phyloP scores from a whole-genome alignment of 2,888 invertebrate species.

The Cylloceria caligata region DNA sequence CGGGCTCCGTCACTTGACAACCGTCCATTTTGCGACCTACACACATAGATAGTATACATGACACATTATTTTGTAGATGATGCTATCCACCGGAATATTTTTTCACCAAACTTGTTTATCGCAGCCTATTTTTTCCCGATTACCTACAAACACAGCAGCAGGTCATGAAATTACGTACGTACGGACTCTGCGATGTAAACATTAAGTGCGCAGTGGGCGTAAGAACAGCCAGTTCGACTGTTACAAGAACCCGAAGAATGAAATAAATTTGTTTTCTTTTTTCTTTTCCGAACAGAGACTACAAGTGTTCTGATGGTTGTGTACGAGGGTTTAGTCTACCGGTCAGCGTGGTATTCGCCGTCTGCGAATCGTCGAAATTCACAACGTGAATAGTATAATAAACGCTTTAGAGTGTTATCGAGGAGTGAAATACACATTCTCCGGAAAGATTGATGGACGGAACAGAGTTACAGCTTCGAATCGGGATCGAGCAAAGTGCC shows the following conservation, averaged over 20 bases:
- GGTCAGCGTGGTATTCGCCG: conserved; percentile 38
- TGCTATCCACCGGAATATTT: no score
- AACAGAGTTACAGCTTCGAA: conserved; percentile 1
- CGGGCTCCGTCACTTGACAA: no score
- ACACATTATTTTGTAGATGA: no score
- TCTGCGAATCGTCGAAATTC: conserved; percentile 40
- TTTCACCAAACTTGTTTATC: no score
- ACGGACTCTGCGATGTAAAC: conserved; percentile 29
- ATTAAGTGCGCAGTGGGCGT: not conserved
- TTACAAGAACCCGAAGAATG: not conserved
- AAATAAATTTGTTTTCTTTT: not conserved
- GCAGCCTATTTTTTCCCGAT: not conserved
- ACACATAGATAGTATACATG: no score
- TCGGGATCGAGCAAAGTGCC: conserved; percentile 38
- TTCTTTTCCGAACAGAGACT: not conserved
- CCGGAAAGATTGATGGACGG: conserved; percentile 35
- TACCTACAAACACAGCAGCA: conserved; percentile 22
- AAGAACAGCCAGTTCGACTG: not conserved
- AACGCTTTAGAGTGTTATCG: conserved; percentile 17
- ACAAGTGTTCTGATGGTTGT: no score
- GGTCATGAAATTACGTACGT: conserved; percentile 22
- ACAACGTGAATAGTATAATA: conserved; percentile 35
- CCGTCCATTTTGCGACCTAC: no score
- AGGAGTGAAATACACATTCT: conserved; percentile 27
- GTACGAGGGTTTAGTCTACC: no score